phyloP scores from a whole-genome alignment of 2,888 invertebrate species.

The Mesorhabditis spiculigera region DNA sequence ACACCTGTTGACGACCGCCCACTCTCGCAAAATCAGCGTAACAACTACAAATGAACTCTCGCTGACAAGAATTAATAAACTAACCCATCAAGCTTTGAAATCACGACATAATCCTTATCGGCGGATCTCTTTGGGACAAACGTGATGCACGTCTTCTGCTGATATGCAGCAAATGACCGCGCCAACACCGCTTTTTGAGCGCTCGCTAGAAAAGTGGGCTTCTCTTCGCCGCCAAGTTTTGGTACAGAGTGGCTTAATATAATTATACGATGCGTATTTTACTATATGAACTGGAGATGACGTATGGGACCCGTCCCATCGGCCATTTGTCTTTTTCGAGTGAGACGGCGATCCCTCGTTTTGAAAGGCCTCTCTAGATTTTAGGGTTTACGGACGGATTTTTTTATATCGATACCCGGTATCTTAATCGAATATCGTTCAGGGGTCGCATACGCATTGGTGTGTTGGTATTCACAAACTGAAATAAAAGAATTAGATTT shows the following conservation, averaged over 20 bases:
- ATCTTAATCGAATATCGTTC: conserved; percentile 2
- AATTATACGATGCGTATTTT: conserved; percentile 11
- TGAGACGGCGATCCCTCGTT: conserved; percentile 47
- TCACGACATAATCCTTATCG: conserved; percentile 65
- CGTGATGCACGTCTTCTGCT: conserved; percentile 68
- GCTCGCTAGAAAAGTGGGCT: conserved; percentile 30
- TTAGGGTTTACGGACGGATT: neutral
- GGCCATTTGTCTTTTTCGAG: conserved; percentile 57
- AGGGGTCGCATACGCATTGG: neutral
- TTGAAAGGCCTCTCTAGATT: conserved; percentile 41
- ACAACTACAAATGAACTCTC: conserved; percentile 63
- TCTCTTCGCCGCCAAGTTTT: neutral
- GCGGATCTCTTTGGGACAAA: conserved; percentile 68
- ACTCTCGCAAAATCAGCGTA: conserved; percentile 75
- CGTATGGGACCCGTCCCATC: conserved; percentile 52
- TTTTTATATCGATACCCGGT: neutral
- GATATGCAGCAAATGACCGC: conserved; percentile 66
- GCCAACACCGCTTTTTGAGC: conserved; percentile 61
- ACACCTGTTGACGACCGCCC: conserved; percentile 74
- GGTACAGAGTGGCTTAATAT: neutral
- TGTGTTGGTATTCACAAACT: neutral
- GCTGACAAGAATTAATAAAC: conserved; percentile 8
- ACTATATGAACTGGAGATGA: conserved; percentile 55
- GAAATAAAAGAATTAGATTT: neutral
- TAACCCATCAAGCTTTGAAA: conserved; percentile 62